Percentiles rank a stretch among this genome's conserved stretches.
Conservation (phyloP, 1,140 invertebrate species). For the Bombus consobrinus region DNA sequence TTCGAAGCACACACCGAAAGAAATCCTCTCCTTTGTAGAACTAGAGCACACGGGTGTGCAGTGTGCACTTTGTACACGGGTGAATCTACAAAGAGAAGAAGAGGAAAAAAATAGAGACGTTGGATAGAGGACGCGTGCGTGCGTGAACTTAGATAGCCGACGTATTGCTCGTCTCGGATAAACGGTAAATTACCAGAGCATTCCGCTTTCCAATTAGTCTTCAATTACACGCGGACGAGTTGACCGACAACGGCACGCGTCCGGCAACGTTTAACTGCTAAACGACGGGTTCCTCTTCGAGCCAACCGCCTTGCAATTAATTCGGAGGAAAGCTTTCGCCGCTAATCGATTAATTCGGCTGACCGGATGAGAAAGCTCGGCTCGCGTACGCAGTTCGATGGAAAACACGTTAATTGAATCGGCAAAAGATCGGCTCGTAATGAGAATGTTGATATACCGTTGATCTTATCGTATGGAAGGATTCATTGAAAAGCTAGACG, state of each 20-base stretch:
- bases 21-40: slow-evolving; percentile 17
- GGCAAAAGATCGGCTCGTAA: not conserved
- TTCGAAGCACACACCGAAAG: not conserved
- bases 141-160: not conserved
- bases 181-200: slow-evolving; percentile 47
- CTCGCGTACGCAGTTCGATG: too few relatives aligned
- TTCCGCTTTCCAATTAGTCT: slow-evolving; percentile 52
- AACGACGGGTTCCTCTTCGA: not conserved
- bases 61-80: not conserved
- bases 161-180: slow-evolving; percentile 13
- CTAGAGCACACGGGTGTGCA: slow-evolving; percentile 3
- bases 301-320: not conserved
- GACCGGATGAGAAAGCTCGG: not conserved
- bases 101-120: not conserved
- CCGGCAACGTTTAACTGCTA: slow-evolving; percentile 28
- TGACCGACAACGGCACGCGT: slow-evolving; percentile 32
- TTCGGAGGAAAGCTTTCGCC: slow-evolving; percentile 30
- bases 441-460: not conserved
- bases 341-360: slow-evolving; percentile 6
- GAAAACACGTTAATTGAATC: not conserved
- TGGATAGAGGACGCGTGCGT: not conserved
- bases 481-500: not conserved
- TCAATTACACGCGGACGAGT: slow-evolving; percentile 21
- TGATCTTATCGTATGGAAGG: not conserved
- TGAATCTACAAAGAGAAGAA: not conserved